Conservation (phyloP, 2,113 vertebrate genomes). For the Cavia aperea region DNA sequence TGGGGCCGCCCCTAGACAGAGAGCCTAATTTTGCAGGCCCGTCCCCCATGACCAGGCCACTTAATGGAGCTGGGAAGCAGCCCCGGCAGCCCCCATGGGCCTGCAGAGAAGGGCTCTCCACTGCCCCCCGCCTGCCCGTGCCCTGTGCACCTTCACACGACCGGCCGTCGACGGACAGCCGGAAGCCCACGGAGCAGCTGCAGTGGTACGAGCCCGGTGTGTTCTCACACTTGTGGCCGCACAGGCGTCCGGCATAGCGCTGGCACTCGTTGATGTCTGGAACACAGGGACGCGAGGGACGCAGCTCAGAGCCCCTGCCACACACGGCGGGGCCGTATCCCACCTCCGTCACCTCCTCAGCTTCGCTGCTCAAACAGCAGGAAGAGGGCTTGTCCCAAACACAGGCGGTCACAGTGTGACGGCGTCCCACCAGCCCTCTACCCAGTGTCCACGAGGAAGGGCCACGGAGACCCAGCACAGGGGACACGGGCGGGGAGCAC, state of each 20-base stretch:
- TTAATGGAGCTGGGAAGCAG: accelerated
- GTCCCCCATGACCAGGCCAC: accelerated
- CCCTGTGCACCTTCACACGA: conserved; percentile 87
- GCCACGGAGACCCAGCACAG: not conserved
- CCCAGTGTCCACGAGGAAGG: not conserved
- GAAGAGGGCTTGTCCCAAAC: not conserved
- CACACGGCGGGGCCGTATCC: accelerated
- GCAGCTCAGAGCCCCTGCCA: not conserved
- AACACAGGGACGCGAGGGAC: not conserved
- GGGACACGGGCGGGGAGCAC: not conserved
- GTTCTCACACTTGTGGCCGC: conserved; percentile 96
- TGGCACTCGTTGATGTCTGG: conserved; percentile 95
- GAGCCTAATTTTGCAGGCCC: accelerated
- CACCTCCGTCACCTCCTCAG: not conserved
- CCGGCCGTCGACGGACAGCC: conserved; percentile 82
- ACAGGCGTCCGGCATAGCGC: conserved; percentile 91
- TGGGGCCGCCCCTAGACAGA: accelerated
- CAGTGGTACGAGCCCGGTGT: conserved; percentile 90
- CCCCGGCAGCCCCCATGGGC: accelerated
- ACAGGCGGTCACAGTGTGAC: accelerated
- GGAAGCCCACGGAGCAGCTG: conserved; percentile 92
- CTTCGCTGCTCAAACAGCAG: not conserved
- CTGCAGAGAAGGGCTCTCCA: not conserved
- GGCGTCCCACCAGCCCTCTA: accelerated
- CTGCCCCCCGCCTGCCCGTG: accelerated